These are phyloP conservation scores for Platycheirus albimanus DNA, from an alignment of 2,888 invertebrate genomes.

Conservation along the genomic window DNA sequence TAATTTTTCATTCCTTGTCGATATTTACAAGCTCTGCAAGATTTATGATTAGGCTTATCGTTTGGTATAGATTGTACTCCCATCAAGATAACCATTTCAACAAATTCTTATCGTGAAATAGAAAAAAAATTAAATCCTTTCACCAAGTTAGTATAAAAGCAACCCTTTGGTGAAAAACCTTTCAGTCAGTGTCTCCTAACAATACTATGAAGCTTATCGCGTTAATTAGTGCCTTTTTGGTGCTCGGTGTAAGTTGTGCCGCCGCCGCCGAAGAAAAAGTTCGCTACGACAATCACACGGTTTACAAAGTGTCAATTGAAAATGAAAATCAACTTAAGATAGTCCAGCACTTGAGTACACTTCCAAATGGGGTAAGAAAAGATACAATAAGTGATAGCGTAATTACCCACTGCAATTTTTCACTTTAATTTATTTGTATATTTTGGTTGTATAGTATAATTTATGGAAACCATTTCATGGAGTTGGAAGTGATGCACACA, in stretches of 20 bases:
- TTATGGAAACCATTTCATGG: conserved; percentile 80
- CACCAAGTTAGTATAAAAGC: conserved; percentile 4
- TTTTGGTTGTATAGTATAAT: conserved; percentile 75
- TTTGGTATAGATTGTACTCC: conserved; percentile 27
- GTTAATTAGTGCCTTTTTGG: conserved; percentile 73
- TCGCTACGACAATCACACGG: conserved; percentile 80
- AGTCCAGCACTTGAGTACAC: conserved; percentile 79
- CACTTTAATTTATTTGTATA: not conserved
- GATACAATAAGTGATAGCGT: not conserved
- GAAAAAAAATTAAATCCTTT: not conserved
- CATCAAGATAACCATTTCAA: not conserved
- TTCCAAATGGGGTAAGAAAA: conserved; percentile 72
- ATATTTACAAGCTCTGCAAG: not conserved
- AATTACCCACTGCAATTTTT: not conserved
- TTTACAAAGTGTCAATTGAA: conserved; percentile 81
- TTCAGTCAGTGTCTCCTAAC: conserved; percentile 15
- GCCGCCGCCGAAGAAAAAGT: too few relatives aligned
- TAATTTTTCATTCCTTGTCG: too few relatives aligned
- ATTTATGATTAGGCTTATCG: conserved; percentile 22
- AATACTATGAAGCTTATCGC: conserved; percentile 76
- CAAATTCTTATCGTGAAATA: not conserved
- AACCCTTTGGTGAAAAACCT: not conserved
- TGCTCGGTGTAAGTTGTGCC: conserved; percentile 27
- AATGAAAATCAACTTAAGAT: conserved; percentile 83
- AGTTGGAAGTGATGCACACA: conserved; percentile 82